Evolutionary conservation across 2,888 invertebrate species (phyloP), one percentile per base, ranked within the genome.

Genomic region (Smittia aterrima): DNA sequence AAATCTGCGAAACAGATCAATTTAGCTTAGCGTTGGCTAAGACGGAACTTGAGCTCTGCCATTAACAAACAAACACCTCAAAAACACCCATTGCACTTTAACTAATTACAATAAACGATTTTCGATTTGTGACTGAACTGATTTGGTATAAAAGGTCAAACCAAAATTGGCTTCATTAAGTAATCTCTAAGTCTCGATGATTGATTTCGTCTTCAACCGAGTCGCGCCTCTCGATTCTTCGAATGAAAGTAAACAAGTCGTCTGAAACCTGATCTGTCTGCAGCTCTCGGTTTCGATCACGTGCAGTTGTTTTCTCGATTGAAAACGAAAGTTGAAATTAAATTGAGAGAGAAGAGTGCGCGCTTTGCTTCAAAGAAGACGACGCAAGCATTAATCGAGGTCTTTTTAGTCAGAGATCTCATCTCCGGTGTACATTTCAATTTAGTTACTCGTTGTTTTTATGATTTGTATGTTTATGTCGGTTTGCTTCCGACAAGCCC

Each of bases 291-390:
- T n/a, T 32, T 32, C 32, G 32, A 32, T 32, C 32, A 32, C 32
- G 32, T 32, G 32, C 32, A 32, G 32, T 47, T 11, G n/a, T 16
- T n/a, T 47, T 47, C 16, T 47, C 16, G 3, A n/a, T 11, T 47
- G 47, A 47, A 47, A 47, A 22, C 22, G 58, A 58, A 58, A 58
- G 58, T 58, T 58, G 58, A 58, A 58, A 22, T 58, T 58, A n/a
- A 22, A 18, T 58, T 18, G 58, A 58, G 58, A 20, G 22, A 58
- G 22, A 22, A 20, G n/a, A 22, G 3, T 2, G 58, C 9, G 22
- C 22, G 47, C n/a, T n/a, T 47, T 11, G n/a, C n/a, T n/a, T n/a
- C n/a, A n/a, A n/a, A n/a, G 58, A 7, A 6, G 22, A 47, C 2
- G n/a, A 7, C 22, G 58, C 58, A 22, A 22, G 6, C 58, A 22